Percentiles rank a stretch among this genome's conserved stretches.
These are phyloP conservation scores for Chionodraco myersi DNA, from an alignment of 2,113 vertebrate genomes.

Conservation along the genomic window DNA sequence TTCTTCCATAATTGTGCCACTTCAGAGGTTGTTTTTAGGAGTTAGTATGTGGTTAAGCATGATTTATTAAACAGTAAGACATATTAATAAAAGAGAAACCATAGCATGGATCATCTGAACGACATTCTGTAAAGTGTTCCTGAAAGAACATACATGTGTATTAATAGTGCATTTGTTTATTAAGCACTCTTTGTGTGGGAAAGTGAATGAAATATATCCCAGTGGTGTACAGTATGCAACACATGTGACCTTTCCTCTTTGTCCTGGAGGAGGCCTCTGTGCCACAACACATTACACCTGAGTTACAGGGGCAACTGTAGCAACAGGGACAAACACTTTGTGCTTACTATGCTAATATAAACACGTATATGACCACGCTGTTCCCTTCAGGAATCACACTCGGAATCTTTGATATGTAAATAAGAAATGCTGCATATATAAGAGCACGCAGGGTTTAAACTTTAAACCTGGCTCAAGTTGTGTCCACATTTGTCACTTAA, in stretches of 20 bases:
- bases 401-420: neutral
- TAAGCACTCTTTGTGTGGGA: neutral
- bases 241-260: constrained; percentile 37
- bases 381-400: neutral
- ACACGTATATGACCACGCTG: neutral
- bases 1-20: constrained; percentile 12
- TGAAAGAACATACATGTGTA: neutral
- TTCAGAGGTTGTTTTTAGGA: constrained; percentile 2
- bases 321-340: constrained; percentile 33
- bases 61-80: constrained; percentile 14
- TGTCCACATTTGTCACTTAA: neutral
- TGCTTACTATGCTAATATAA: constrained; percentile 22
- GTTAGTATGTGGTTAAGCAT: neutral
- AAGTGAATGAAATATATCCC: neutral
- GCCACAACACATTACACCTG: constrained; percentile 12
- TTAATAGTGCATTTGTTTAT: neutral
- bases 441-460: neutral
- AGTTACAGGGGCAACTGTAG: constrained; percentile 8
- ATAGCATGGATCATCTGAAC: neutral
- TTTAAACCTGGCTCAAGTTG: neutral
- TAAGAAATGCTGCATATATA: neutral
- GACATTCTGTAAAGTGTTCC: neutral
- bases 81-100: neutral
- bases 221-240: neutral
- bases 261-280: constrained; percentile 10